phyloP scores from a whole-genome alignment of 2,113 vertebrate genomes.

The Colius striatus region DNA sequence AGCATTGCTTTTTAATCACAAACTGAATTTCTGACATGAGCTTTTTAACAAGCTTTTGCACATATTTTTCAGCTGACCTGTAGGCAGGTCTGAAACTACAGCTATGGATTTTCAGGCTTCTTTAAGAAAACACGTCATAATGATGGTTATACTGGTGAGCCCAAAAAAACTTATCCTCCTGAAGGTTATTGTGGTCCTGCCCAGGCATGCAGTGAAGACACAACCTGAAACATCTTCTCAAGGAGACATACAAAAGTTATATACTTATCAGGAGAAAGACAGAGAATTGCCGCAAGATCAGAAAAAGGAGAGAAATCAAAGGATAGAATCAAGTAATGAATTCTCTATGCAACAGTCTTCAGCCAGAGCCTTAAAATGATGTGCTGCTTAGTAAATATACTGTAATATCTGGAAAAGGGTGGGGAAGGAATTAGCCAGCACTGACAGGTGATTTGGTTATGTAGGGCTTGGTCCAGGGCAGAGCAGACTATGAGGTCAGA shows the following conservation, averaged over 20 bases:
- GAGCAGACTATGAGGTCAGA: not conserved
- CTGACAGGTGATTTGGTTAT: not conserved
- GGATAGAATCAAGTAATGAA: not conserved
- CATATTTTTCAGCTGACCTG: not conserved
- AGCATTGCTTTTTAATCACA: not conserved
- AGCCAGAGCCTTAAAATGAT: not conserved
- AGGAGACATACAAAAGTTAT: not conserved
- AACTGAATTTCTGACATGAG: not conserved
- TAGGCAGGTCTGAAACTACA: not conserved
- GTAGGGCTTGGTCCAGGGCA: not conserved
- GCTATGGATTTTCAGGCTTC: not conserved
- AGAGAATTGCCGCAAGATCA: not conserved
- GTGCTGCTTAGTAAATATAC: not conserved
- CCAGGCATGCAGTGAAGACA: rapidly evolving
- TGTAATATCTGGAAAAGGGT: not conserved
- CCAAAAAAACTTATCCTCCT: not conserved
- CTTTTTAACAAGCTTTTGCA: not conserved
- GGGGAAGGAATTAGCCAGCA: not conserved
- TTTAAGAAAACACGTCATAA: not conserved
- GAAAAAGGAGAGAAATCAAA: not conserved
- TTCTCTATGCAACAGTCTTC: not conserved
- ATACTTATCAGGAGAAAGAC: not conserved
- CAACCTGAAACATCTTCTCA: not conserved
- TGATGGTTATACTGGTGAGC: not conserved
- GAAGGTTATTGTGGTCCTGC: not conserved